A percentile compares a stretch with the other conserved stretches of the same genome.
Evolutionary conservation across 2,113 vertebrate genomes (phyloP).

Genomic region (Albula glossodonta): DNA sequence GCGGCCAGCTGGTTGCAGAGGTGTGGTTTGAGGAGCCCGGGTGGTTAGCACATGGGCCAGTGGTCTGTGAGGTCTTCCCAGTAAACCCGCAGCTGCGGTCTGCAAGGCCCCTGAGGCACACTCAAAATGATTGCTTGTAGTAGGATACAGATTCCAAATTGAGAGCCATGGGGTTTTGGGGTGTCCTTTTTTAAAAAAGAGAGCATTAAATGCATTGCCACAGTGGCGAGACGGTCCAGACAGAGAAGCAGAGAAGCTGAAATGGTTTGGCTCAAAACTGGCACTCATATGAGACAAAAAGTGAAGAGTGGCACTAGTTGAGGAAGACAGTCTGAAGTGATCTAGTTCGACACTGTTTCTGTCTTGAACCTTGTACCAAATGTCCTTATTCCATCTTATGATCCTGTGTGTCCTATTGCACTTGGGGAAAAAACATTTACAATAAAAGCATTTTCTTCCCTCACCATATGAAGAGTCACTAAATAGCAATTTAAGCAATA

Average conservation of each 20-base stretch:
- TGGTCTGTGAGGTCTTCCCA: constrained; percentile 55
- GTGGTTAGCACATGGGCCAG: constrained; percentile 50
- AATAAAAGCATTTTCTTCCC: no score
- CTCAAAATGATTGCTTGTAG: constrained; percentile 27
- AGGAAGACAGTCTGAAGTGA: background rate
- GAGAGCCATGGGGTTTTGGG: constrained; percentile 2
- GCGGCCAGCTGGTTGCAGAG: constrained; percentile 31
- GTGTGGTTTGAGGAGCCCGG: constrained; percentile 18
- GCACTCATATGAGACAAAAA: background rate
- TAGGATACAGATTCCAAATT: constrained; percentile 18
- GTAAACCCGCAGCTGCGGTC: constrained; percentile 45
- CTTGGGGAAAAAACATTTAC: no score
- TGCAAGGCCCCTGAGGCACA: constrained; percentile 43
- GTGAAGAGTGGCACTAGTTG: background rate
- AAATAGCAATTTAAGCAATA: no score
- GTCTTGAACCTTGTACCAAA: no score
- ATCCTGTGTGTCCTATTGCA: no score
- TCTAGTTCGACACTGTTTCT: no score
- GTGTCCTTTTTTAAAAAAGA: constrained; percentile 2
- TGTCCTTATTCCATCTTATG: no score
- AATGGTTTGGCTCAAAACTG: background rate
- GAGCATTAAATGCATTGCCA: background rate
- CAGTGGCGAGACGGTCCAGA: background rate
- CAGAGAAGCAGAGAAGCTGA: background rate
- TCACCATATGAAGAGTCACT: no score